These are phyloP conservation scores for Procambarus virginalis DNA, from an alignment of 1,140 invertebrate genomes.

Conservation along the genomic window DNA sequence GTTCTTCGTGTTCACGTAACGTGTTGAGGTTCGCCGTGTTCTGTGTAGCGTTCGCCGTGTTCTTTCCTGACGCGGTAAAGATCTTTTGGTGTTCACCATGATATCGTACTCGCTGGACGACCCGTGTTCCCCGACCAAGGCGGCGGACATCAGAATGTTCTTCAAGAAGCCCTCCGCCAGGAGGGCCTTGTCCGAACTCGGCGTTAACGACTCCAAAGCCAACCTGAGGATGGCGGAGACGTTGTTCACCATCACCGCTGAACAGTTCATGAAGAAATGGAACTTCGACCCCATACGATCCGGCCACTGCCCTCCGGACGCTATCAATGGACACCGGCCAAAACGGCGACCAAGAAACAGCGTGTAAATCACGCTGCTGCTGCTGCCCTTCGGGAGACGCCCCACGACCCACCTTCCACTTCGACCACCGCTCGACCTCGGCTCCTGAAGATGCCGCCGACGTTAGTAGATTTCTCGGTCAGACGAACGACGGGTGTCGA, in stretches of 20 bases:
- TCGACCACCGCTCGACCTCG: neutral
- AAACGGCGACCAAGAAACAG: neutral
- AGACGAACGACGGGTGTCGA: neutral
- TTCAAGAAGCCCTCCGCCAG: constrained; percentile 29
- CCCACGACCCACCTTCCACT: neutral
- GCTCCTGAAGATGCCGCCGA: neutral
- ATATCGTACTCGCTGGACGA: constrained; percentile 31
- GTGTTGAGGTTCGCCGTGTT: neutral
- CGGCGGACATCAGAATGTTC: constrained; percentile 32
- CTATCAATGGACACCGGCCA: constrained; percentile 46
- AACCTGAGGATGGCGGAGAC: constrained; percentile 52
- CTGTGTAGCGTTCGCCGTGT: too few relatives aligned
- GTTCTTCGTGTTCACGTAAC: too few relatives aligned
- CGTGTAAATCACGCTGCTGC: neutral
- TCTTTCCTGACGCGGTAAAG: neutral
- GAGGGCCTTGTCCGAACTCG: constrained; percentile 42
- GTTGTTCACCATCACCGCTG: constrained; percentile 36
- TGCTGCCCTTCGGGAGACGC: neutral
- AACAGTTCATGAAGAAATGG: constrained; percentile 55
- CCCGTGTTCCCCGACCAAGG: constrained; percentile 7
- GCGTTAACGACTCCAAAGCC: constrained; percentile 43
- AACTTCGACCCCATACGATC: constrained; percentile 42
- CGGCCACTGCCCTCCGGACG: constrained; percentile 16
- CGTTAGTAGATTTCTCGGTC: neutral
- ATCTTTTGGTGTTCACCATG: neutral